Conservation (phyloP, 2,113 vertebrate species). For the Addax nasomaculatus region DNA sequence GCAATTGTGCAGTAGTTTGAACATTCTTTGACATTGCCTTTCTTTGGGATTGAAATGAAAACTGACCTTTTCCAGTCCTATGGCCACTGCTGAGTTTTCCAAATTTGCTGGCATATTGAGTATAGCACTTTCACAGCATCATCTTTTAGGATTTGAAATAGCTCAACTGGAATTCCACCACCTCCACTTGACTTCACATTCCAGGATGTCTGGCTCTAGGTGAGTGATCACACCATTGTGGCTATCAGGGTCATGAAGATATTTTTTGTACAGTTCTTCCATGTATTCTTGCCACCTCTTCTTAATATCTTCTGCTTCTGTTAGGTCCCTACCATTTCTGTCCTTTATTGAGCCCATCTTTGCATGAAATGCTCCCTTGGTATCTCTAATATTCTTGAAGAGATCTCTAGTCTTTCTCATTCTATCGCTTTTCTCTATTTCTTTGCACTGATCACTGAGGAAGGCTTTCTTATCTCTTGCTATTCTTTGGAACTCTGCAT, state of each 20-base stretch:
- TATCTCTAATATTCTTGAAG: neutral
- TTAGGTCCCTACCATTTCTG: neutral
- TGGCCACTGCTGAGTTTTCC: neutral
- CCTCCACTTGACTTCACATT: neutral
- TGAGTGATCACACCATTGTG: neutral
- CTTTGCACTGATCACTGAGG: neutral
- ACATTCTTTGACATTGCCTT: neutral
- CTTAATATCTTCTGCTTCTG: neutral
- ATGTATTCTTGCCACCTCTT: neutral
- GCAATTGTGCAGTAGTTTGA: neutral
- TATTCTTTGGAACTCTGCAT: neutral
- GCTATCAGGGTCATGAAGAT: neutral
- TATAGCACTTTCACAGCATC: neutral
- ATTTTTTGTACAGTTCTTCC: accelerated
- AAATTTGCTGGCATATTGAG: neutral
- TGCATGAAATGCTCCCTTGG: neutral
- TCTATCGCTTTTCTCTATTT: neutral
- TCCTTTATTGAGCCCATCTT: neutral
- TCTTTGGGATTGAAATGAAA: neutral
- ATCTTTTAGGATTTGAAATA: neutral
- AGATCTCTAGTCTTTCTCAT: neutral
- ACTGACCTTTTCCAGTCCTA: neutral
- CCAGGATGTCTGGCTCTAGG: neutral
- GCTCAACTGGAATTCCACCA: neutral
- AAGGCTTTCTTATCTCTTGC: neutral